Base-by-base conservation (phyloP, 1,140 invertebrate species). In the Gonatopus flavifemur region DNA sequence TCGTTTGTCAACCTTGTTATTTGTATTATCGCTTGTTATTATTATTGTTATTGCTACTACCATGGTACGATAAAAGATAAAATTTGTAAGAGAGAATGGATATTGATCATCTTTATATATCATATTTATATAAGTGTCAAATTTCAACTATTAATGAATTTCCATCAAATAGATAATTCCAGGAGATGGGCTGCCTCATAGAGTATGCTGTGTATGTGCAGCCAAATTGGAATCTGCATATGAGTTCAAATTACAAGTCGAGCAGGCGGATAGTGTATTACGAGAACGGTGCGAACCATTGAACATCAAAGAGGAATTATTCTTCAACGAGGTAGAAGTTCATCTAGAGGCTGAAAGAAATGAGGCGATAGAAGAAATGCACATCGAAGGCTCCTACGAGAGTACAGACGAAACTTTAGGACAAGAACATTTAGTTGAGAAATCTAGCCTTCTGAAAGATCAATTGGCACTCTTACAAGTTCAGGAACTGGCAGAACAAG, bases 181-280 rank as follows among this genome's bases (percentile, higher is more conserved):
- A 49, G 82, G 79, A 13, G 85, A 86, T 72, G 85, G 84, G n/a
- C 71, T 86, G 57, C 83, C 84, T 28, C 74, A 82, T 50, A 76
- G 82, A 39, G 81, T 86, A 7, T 87, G 85, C 45, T 78, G 74
- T 32, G 62, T 77, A 19, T 87, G 84, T 56, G 81, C 81, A 2
- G 78, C 83, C 39, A 82, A 84, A 57, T 68, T 84, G n/a, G 81
- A 83, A 53, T 77, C 79, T 18, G 78, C 83, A 21, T 86, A 84
- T 60, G 77, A 83, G 46, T 86, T 86, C 57, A 86, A 86, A 60
- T 58, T 81, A 37, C 81, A 83, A 67, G 84, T 84, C 55, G 84
- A 86, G 67, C 78, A 83, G 59, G 82, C 82, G 12, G 82, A 86
- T 62, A 75, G 54, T 35, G 60, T 82, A 12, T 58, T 87, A 4